Evolutionary conservation across 2,113 vertebrate species (phyloP).

Genomic region (Rhynchomys soricoides): DNA sequence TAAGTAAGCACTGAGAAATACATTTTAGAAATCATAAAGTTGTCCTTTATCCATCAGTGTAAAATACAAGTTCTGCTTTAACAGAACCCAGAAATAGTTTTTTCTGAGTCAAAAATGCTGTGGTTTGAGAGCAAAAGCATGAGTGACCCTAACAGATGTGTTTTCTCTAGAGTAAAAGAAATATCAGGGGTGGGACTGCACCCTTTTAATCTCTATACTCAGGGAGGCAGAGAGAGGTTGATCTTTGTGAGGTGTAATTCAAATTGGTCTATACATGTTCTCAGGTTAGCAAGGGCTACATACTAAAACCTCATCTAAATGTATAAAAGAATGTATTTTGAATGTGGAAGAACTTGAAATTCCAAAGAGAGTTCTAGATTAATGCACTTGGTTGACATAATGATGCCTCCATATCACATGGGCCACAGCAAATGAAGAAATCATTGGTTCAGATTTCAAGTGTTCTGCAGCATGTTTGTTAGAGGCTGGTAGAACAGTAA

Average conservation of each 20-base stretch:
- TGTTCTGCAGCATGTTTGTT: not conserved
- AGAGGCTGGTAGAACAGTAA: not conserved
- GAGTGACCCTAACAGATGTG: not conserved
- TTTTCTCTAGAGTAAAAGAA: not conserved
- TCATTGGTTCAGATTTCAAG: not conserved
- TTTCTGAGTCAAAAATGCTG: not conserved
- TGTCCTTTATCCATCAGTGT: not conserved
- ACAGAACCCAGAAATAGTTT: not conserved
- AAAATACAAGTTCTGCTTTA: not conserved
- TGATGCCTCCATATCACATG: too few species aligned
- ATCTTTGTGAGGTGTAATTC: not conserved
- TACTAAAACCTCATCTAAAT: not conserved
- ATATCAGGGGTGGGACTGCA: too few species aligned
- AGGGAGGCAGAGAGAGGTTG: not conserved
- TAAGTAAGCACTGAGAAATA: not conserved
- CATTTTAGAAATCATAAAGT: not conserved
- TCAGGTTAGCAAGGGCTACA: not conserved
- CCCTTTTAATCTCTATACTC: not conserved
- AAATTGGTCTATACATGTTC: too few species aligned
- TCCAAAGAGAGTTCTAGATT: not conserved
- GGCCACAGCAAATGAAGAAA: not conserved
- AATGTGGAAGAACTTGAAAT: not conserved
- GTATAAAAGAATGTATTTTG: not conserved
- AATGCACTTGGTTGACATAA: not conserved
- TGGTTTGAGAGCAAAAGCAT: not conserved